phyloP scores from a whole-genome alignment of 2,797 vertebrate genomes.

The Apodemus agrarius region DNA sequence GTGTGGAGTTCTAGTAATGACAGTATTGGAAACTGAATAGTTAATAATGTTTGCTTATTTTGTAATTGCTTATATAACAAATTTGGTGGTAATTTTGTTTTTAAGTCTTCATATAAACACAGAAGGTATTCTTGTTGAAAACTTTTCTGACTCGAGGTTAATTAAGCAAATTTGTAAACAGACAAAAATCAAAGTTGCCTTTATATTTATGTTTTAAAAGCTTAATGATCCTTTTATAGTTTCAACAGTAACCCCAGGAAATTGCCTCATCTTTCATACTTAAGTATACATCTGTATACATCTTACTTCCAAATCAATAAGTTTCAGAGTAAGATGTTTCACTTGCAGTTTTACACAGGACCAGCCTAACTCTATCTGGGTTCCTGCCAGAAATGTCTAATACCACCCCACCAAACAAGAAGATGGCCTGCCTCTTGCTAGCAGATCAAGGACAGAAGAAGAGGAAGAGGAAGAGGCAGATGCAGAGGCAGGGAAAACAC shows the following conservation, averaged over 20 bases:
- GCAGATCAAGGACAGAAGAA: too few relatives aligned
- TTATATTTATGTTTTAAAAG: slow-evolving; percentile 38
- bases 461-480: too few relatives aligned
- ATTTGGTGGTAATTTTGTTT: slow-evolving; percentile 13
- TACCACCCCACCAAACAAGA: too few relatives aligned
- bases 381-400: too few relatives aligned
- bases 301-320: slow-evolving; percentile 69
- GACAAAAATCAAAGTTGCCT: not conserved
- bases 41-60: slow-evolving; percentile 8
- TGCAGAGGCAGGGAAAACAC: too few relatives aligned
- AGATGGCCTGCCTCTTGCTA: too few relatives aligned
- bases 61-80: not conserved
- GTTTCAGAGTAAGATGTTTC: too few relatives aligned
- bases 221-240: slow-evolving; percentile 29
- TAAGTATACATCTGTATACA: slow-evolving; percentile 48
- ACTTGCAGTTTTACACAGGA: too few relatives aligned
- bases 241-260: slow-evolving; percentile 11
- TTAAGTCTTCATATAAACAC: not conserved
- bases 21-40: not conserved
- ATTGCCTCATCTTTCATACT: slow-evolving; percentile 54
- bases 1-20: not conserved
- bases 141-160: slow-evolving; percentile 33
- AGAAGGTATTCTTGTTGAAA: slow-evolving; percentile 2
- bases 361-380: too few relatives aligned
- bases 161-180: slow-evolving; percentile 48